Conservation (phyloP, 2,888 invertebrate genomes). For the Pristionchus entomophagus region DNA sequence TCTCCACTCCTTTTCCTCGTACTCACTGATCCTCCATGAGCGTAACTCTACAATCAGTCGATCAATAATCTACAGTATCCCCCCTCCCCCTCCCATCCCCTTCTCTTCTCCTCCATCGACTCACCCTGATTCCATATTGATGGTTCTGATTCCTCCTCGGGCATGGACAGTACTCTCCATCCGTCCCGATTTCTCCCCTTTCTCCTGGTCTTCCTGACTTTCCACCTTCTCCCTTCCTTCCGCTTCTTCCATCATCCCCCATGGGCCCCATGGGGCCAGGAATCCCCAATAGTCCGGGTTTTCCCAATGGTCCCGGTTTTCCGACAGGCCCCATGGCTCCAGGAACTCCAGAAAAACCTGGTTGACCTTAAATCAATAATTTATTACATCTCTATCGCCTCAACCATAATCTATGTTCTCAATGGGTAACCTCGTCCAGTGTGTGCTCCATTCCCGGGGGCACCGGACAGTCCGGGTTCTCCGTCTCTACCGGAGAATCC, state of each 20-base stretch:
- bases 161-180: constrained; percentile 33
- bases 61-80: background rate
- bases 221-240: background rate
- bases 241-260: constrained; percentile 3
- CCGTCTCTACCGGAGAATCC: background rate
- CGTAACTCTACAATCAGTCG: background rate
- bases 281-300: background rate
- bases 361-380: no score
- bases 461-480: background rate
- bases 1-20: constrained; percentile 28
- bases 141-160: constrained; percentile 33
- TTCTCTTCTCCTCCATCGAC: background rate
- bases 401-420: no score
- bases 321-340: no score
- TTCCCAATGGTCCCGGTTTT: background rate
- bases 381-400: no score
- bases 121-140: background rate
- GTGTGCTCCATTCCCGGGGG: no score
- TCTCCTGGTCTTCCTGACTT: background rate
- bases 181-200: background rate
- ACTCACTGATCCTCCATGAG: constrained; percentile 12
- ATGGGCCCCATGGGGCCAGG: constrained; percentile 29
- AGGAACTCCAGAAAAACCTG: background rate
- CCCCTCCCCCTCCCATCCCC: background rate
- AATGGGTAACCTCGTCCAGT: no score